Percentiles rank a stretch among this genome's conserved stretches.
These are phyloP conservation scores for Cancer borealis DNA, from an alignment of 2,888 invertebrate genomes.

Conservation along the genomic window DNA sequence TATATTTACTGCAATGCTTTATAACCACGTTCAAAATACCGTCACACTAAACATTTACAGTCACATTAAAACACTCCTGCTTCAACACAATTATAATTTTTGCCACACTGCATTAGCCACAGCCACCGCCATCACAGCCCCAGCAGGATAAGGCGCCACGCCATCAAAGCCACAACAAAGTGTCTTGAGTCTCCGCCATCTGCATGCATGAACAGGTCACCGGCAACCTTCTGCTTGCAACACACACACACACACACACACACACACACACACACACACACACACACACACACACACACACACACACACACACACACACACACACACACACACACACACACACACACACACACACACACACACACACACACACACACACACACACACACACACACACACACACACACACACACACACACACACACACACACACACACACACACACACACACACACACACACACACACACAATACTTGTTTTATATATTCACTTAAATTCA, in stretches of 20 bases:
- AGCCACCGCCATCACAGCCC: background rate
- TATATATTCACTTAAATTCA: too few relatives aligned
- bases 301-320: background rate
- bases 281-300: conserved; percentile 44
- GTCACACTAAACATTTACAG: background rate
- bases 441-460: conserved; percentile 35
- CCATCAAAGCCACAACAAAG: background rate
- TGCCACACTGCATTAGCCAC: conserved; percentile 17
- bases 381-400: conserved; percentile 17
- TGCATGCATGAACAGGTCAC: background rate
- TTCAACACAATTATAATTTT: background rate
- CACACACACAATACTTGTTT: background rate
- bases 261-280: too few relatives aligned
- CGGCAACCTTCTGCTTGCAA: background rate
- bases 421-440: background rate
- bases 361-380: conserved; percentile 25
- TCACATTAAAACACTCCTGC: background rate
- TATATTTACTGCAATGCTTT: background rate
- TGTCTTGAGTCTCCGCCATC: background rate
- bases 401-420: conserved; percentile 31
- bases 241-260: conserved; percentile 25
- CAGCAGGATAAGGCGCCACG: background rate
- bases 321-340: conserved; percentile 49
- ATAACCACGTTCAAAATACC: background rate
- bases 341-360: conserved; percentile 41